Evolutionary conservation across 2,888 invertebrate genomes (phyloP), one percentile per base, ranked within the genome.

Genomic region (Creontiades dilutus): DNA sequence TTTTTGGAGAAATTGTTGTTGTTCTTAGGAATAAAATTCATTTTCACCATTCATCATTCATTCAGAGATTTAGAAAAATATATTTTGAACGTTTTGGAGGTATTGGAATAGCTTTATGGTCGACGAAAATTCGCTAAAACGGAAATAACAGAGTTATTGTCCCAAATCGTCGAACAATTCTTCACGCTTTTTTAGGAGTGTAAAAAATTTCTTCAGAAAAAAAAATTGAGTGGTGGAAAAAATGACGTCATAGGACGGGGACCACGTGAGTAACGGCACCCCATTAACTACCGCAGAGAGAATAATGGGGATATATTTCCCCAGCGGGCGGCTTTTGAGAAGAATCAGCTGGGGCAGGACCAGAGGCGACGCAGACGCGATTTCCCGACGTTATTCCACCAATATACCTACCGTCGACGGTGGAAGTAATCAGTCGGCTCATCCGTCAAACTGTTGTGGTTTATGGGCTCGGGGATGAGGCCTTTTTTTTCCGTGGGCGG

Each of bases 221-320:
- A 68, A 68, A 68, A 68, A 37, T 2, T 4, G 37, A 37, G 37
- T 2, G 7, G 7, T 2, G 37, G 7, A 37, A 68, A 68, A 19
- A 5, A 23, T 68, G 68, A 23, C 23, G 68, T 19, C 68, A 23
- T 68, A 23, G 68, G 68, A 23, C 23, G 68, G 68, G 27, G 23
- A 19, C 61, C 27, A 23, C 23, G 68, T 68, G 68, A 68, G 68
- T 68, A 68, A 68, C 27, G 23, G 27, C 68, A 68, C 23, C 68
- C 68, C 68, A 68, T 68, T 68, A 68, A 68, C 68, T 23, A 68
- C 23, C 68, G 14, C 0, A 23, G 68, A 68, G 68, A 23, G 68
- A 68, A 68, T 68, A 68, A 68, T 68, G 23, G 68, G 68, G 19
- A 61, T n/a, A 68, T 68, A 68, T 68, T 68, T 68, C 68, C 68